Conservation (phyloP, 1,140 invertebrate genomes). For the Diploscapter pachys region DNA sequence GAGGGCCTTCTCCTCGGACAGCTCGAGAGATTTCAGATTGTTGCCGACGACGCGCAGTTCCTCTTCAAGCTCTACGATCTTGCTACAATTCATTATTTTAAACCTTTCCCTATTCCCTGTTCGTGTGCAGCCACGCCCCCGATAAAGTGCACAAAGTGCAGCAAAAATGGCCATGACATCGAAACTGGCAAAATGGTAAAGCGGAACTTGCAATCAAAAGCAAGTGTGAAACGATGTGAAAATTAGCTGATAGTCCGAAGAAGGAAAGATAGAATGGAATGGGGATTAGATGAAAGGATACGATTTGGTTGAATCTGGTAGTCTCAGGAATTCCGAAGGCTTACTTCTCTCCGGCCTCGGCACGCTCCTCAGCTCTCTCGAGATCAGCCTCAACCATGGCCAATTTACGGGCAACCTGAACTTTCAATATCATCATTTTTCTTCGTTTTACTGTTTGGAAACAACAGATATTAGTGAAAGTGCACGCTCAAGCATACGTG, state of each 20-base stretch:
- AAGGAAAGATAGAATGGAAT: not conserved
- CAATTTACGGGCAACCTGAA: constrained; percentile 99
- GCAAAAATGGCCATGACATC: too few relatives aligned
- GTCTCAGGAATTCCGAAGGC: constrained; percentile 18
- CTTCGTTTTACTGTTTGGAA: not conserved
- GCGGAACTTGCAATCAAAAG: not conserved
- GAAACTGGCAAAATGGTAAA: not conserved
- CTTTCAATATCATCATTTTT: not conserved
- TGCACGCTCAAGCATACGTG: too few relatives aligned
- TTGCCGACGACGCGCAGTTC: constrained; percentile 81
- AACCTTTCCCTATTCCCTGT: not conserved
- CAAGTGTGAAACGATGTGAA: not conserved
- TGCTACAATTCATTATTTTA: constrained; percentile 67
- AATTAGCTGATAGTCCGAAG: constrained; percentile 9
- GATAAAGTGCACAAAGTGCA: too few relatives aligned
- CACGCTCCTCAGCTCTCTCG: constrained; percentile 98
- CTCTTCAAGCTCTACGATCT: constrained; percentile 98
- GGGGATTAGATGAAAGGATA: too few relatives aligned
- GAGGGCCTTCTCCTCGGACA: constrained; percentile 90
- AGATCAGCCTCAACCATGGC: constrained; percentile 99
- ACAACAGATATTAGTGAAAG: not conserved
- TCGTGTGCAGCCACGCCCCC: too few relatives aligned
- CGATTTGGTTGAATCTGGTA: not conserved
- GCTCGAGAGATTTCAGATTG: constrained; percentile 97
- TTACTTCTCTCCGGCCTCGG: constrained; percentile 99